A percentile compares a stretch with the other conserved stretches of the same genome.
Conservation (phyloP, 2,797 vertebrate species). For the Harpagifer antarcticus region DNA sequence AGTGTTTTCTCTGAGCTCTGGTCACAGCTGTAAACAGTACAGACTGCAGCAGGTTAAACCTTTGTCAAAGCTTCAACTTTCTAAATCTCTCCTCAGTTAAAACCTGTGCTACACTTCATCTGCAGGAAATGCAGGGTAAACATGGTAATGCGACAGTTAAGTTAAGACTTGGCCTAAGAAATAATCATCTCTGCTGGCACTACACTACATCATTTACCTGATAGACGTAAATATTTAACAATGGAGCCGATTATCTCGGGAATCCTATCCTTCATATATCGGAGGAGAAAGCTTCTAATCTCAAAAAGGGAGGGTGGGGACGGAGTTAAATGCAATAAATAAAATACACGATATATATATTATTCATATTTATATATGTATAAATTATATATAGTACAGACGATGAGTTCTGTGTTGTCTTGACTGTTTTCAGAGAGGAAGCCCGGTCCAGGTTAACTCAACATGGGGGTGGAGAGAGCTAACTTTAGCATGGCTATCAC, state of each 20-base stretch:
- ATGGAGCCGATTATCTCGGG: constrained; percentile 73
- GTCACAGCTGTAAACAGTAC: too few relatives aligned
- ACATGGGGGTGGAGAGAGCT: constrained; percentile 22
- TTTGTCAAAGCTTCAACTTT: constrained; percentile 27
- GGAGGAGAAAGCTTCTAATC: too few relatives aligned
- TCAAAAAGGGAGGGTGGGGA: constrained; percentile 27
- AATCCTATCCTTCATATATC: constrained; percentile 50
- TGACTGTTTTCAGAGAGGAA: constrained; percentile 49
- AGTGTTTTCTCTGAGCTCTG: constrained; percentile 76
- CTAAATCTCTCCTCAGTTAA: constrained; percentile 47
- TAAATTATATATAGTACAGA: constrained; percentile 80
- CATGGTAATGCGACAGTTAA: constrained; percentile 74
- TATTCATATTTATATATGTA: constrained; percentile 79
- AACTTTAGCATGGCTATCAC: constrained; percentile 3
- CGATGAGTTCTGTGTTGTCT: constrained; percentile 51
- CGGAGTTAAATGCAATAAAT: constrained; percentile 77
- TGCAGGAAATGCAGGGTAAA: constrained; percentile 79
- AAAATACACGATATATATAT: constrained; percentile 80
- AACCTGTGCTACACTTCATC: constrained; percentile 74
- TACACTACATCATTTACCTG: constrained; percentile 78
- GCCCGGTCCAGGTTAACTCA: constrained; percentile 16
- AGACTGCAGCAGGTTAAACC: too few relatives aligned
- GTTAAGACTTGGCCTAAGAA: constrained; percentile 78
- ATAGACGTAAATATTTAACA: constrained; percentile 82
- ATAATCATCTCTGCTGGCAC: constrained; percentile 78